phyloP scores from a whole-genome alignment of 2,888 invertebrate species.

The Rhingia rostrata region DNA sequence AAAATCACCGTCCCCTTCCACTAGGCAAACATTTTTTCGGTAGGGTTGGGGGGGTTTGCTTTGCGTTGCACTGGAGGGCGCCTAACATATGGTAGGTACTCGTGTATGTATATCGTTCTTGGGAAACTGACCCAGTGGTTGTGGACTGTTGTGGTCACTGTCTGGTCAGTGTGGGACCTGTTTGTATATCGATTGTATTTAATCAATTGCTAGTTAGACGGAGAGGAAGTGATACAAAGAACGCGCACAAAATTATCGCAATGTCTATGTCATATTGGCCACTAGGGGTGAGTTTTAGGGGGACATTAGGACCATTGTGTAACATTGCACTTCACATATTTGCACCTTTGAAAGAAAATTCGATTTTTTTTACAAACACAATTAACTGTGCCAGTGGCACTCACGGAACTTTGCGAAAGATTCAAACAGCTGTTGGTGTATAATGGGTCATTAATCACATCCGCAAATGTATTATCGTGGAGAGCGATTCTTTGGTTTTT shows the following conservation, averaged over 20 bases:
- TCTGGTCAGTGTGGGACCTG: no score
- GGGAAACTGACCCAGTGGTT: conserved; percentile 20
- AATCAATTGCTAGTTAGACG: conserved; percentile 13
- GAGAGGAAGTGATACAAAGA: background rate
- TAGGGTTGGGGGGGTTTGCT: background rate
- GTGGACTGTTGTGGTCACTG: conserved; percentile 17
- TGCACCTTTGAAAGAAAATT: conserved; percentile 10
- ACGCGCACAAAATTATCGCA: background rate
- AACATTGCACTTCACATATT: conserved; percentile 27
- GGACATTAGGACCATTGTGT: conserved; percentile 37
- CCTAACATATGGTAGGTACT: conserved; percentile 51
- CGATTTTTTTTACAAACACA: background rate
- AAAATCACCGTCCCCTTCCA: background rate
- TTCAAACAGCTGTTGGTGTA: conserved; percentile 64
- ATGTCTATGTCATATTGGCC: conserved; percentile 30
- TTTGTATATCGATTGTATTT: conserved; percentile 42
- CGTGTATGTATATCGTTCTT: background rate
- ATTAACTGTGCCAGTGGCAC: conserved; percentile 5
- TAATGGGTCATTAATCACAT: conserved; percentile 50
- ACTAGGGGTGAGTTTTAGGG: background rate
- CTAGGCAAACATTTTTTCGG: conserved; percentile 35
- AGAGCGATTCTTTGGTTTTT: conserved; percentile 3
- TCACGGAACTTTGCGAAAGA: background rate
- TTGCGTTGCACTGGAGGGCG: conserved; percentile 8
- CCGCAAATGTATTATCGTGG: conserved; percentile 26